A percentile compares a stretch with the other conserved stretches of the same genome.
These are phyloP conservation scores for Alsophila aescularia DNA, from an alignment of 2,888 invertebrate species.

Conservation along the genomic window DNA sequence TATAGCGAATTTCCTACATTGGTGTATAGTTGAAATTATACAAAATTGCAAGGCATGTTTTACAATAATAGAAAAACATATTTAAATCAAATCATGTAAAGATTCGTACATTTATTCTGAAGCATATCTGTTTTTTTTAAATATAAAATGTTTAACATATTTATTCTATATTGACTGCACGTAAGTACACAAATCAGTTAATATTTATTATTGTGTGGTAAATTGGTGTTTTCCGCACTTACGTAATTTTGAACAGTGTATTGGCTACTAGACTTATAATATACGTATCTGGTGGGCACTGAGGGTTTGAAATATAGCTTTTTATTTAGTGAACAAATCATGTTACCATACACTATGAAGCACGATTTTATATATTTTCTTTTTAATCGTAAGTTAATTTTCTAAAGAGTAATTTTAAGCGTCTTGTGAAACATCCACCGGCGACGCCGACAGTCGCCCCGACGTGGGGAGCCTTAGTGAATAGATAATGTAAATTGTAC, in stretches of 20 bases:
- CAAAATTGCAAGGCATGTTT: neutral
- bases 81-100: conserved; percentile 16
- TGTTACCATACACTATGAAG: conserved; percentile 82
- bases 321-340: conserved; percentile 76
- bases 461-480: conserved; percentile 56
- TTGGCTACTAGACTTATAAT: neutral
- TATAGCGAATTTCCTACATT: neutral
- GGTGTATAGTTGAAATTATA: neutral
- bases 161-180: conserved; percentile 13
- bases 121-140: neutral
- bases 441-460: conserved; percentile 31
- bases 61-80: neutral
- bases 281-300: conserved; percentile 27
- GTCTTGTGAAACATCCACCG: conserved; percentile 42
- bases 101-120: conserved; percentile 1
- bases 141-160: conserved; percentile 23
- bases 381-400: conserved; percentile 70
- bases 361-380: conserved; percentile 64
- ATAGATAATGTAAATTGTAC: conserved; percentile 79
- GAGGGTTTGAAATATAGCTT: conserved; percentile 40
- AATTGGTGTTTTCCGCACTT: neutral
- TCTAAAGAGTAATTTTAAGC: conserved; percentile 47
- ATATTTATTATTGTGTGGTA: neutral
- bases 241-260: neutral
- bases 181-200: neutral